These are phyloP conservation scores for Sclerodermus sp. DNA, from an alignment of 2,888 invertebrate genomes.

Conservation along the genomic window DNA sequence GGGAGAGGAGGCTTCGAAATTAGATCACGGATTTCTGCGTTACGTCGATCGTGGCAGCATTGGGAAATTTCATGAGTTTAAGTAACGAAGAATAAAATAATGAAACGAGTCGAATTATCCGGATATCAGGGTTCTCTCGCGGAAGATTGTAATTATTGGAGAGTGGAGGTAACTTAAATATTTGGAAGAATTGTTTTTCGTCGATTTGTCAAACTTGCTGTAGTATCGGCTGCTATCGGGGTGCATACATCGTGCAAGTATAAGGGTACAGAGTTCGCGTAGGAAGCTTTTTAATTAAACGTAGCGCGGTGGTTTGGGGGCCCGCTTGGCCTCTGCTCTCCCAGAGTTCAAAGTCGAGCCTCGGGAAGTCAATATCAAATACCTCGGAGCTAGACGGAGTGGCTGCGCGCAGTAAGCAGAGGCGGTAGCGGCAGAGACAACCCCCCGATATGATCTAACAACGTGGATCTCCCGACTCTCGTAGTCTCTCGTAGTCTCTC, in stretches of 20 bases:
- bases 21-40: no score
- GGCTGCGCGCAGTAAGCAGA: conserved; percentile 30
- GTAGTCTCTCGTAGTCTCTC: conserved; percentile 9
- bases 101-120: no score
- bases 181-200: no score
- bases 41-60: no score
- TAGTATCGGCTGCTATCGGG: no score
- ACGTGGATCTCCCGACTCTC: conserved; percentile 17
- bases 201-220: no score
- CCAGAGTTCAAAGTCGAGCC: conserved; percentile 48
- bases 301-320: conserved; percentile 7
- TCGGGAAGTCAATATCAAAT: conserved; percentile 58
- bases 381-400: conserved; percentile 25
- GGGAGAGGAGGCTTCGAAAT: no score
- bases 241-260: background rate
- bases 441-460: conserved; percentile 33
- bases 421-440: conserved; percentile 37
- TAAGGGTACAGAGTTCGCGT: conserved; percentile 17
- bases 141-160: no score
- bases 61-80: no score
- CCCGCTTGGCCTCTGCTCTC: conserved; percentile 4
- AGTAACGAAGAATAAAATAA: no score
- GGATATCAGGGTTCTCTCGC: no score
- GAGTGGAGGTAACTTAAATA: no score
- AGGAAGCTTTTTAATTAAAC: conserved; percentile 50